A percentile compares a stretch with the other conserved stretches of the same genome.
phyloP scores from a whole-genome alignment of 2,113 vertebrate genomes.

The Mesocricetus auratus region DNA sequence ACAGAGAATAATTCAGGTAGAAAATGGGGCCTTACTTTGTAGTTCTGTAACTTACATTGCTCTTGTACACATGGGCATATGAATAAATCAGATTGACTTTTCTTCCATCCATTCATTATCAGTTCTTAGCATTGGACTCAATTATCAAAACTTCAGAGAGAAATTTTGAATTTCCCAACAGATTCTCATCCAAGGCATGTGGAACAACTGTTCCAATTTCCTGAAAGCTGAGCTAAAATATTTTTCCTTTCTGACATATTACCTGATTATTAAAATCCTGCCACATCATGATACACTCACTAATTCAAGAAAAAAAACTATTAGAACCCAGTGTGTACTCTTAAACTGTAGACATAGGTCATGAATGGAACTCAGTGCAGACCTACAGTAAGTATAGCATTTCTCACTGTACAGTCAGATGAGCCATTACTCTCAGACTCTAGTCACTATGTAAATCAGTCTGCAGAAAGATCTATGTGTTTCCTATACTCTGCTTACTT shows the following conservation, averaged over 20 bases:
- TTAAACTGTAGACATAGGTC: neutral
- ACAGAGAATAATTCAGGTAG: neutral
- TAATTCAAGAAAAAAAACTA: neutral
- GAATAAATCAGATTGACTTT: neutral
- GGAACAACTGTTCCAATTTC: neutral
- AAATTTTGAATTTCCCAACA: neutral
- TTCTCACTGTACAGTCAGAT: neutral
- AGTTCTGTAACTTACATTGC: neutral
- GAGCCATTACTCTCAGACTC: neutral
- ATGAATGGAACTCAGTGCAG: neutral
- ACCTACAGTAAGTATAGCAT: neutral
- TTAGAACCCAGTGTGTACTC: neutral
- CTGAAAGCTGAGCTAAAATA: neutral
- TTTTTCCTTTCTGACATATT: neutral
- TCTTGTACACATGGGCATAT: neutral
- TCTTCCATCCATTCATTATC: neutral
- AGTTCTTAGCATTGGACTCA: neutral
- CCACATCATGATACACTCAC: constrained; percentile 1
- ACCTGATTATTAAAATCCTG: constrained; percentile 15
- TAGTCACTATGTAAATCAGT: neutral
- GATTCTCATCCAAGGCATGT: neutral
- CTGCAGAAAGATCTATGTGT: neutral
- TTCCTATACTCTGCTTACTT: neutral
- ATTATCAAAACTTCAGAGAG: neutral
- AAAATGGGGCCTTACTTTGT: neutral